Evolutionary conservation across 2,113 vertebrate genomes (phyloP), one percentile per base, ranked within the genome.

Genomic region (Cavia porcellus): DNA sequence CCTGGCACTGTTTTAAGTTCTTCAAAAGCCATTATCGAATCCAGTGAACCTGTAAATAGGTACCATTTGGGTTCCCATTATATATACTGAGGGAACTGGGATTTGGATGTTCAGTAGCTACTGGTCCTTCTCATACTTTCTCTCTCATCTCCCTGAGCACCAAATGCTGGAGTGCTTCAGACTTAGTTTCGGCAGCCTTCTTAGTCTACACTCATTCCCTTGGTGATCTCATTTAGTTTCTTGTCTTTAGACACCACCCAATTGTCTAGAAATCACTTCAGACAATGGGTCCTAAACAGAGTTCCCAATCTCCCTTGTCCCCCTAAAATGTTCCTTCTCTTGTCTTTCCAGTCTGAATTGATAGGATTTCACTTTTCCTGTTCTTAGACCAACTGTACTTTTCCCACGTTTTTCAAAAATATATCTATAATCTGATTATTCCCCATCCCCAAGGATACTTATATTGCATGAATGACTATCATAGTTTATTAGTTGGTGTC

Each of bases 221-320:
- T 90, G 68, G n/a, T 77, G 15, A 86, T 79, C 42, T 95, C 22
- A 89, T 79, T 93, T 95, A 30, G 38, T 92, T 93, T 91, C 17
- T 57, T 91, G 25, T 38, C 19, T 92, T 92, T 90, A 81, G 61
- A 92, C 1, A 52, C 5, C 47, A 64, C 20, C 14, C 88, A 38
- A 38, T 77, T 86, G 17, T 81, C 90, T 70, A 94, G 92, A 19
- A 81, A 25, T 10, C 55, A 91, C 75, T 38, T 94, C 64, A 84
- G 61, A 68, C 24, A n/a, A 62, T 2, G 45, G 32, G 70, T 95
- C 25, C 47, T 79, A 70, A 88, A 66, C 8, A 35, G 22, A 93
- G 10, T 64, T 92, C 28, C 7, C n/a, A 13, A 45, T 68, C n/a
- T 83, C 55, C 52, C 13, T 6, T 3, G 12, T 84, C n/a, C 15